Evolutionary conservation across 2,113 vertebrate species (phyloP).

Genomic region (Maccullochella peelii): DNA sequence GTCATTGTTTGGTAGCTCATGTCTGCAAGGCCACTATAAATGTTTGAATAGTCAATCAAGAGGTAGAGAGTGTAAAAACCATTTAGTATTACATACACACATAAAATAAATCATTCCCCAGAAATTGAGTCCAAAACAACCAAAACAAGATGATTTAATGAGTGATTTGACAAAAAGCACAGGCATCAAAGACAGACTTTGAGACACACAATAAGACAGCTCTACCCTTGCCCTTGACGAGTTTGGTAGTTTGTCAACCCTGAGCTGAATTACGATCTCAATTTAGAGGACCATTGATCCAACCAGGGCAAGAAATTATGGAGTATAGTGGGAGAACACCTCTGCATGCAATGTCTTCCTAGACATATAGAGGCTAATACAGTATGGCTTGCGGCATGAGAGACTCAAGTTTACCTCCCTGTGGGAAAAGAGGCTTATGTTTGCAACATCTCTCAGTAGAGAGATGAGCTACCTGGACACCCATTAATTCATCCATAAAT

Average conservation of each 20-base stretch:
- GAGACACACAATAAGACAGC: conserved; percentile 20
- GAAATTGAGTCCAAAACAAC: conserved; percentile 9
- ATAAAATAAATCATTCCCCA: neutral
- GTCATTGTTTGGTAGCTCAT: conserved; percentile 37
- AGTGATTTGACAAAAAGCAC: conserved; percentile 15
- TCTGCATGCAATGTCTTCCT: conserved; percentile 38
- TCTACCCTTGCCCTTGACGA: conserved; percentile 30
- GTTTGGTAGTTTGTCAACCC: conserved; percentile 51
- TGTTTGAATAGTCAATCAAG: conserved; percentile 45
- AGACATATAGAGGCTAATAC: conserved; percentile 39
- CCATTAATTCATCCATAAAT: conserved; percentile 69
- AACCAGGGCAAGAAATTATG: conserved; percentile 20
- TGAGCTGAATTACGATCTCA: conserved; percentile 46
- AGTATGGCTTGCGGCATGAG: conserved; percentile 33
- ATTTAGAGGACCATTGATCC: conserved; percentile 63
- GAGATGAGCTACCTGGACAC: conserved; percentile 50
- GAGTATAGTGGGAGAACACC: conserved; percentile 36
- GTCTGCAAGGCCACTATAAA: conserved; percentile 3
- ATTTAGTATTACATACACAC: neutral
- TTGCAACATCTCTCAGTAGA: conserved; percentile 53
- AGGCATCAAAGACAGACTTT: neutral
- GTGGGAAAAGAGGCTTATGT: conserved; percentile 35
- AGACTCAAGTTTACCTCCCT: conserved; percentile 46
- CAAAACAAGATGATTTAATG: conserved; percentile 7
- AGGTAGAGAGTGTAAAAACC: neutral